Conservation (phyloP, 2,888 invertebrate genomes). For the Resseliella maxima region DNA sequence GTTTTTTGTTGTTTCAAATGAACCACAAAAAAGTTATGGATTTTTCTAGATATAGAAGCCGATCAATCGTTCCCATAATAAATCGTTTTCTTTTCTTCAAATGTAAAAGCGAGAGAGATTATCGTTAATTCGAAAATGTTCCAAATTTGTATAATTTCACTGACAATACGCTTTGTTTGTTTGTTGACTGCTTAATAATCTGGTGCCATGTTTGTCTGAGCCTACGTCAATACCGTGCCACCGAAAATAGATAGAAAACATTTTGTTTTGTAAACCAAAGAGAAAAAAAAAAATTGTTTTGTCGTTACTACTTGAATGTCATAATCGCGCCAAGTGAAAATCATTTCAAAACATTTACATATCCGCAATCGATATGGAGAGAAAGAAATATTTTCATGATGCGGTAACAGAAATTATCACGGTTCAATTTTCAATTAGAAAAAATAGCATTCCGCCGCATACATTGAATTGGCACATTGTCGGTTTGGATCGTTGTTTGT, state of each 20-base stretch:
- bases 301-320: not conserved
- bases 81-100: not conserved
- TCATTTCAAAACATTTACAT: not conserved
- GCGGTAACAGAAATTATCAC: conserved; percentile 40
- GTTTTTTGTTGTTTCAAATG: not conserved
- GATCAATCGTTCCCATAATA: not conserved
- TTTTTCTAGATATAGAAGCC: conserved; percentile 9
- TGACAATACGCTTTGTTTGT: not conserved
- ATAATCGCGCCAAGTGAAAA: conserved; percentile 24
- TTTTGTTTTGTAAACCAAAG: not conserved
- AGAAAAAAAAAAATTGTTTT: not conserved
- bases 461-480: not conserved
- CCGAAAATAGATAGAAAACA: not conserved
- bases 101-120: not conserved
- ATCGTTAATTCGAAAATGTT: conserved; percentile 22
- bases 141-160: conserved; percentile 26
- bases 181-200: not conserved
- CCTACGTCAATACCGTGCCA: not conserved
- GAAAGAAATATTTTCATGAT: conserved; percentile 41
- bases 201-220: not conserved
- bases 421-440: conserved; percentile 3
- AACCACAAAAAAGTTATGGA: not conserved
- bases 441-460: not conserved
- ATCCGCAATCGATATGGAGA: conserved; percentile 21
- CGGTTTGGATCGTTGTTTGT: not conserved